Base-by-base conservation (phyloP, 2,888 invertebrate species). In the Mesochorus sp. region DNA sequence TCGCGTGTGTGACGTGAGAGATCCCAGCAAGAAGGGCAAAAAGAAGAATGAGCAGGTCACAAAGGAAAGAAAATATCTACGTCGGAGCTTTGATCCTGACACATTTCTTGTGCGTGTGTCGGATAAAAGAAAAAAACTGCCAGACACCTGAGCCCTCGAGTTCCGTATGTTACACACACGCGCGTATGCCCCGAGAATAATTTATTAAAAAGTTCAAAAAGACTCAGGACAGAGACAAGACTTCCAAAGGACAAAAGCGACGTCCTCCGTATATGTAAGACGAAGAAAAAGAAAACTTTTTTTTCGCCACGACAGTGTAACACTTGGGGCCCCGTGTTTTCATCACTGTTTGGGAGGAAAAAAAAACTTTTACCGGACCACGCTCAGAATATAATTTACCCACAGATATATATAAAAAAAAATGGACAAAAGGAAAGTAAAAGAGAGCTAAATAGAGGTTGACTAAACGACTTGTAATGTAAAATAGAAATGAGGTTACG, bases 131-230 rank as follows among this genome's bases (percentile, higher is more conserved):
- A 24, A 12, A 34, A 21, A 49, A 59, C 1, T n/a, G n/a, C n/a
- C n/a, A 19, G n/a, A 37, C 26, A 26, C 37, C 57, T 6, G 17
- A 68, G 57, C 21, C 26, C 24, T 34, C 21, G n/a, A 39, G n/a
- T 68, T 73, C 68, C 67, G 76, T 44, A 34, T 57, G n/a, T n/a
- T n/a, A n/a, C n/a, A n/a, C n/a, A n/a, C n/a, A n/a, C n/a, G n/a
- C n/a, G n/a, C n/a, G n/a, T 42, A 67, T 28, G 26, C 19, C 51
- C 49, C 24, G 21, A 59, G 70, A 66, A 81, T 81, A 80, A 81
- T 81, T 80, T 78, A 78, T 81, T 72, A n/a, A 78, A 80, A 78
- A 74, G 59, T 62, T 31, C 68, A 67, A 71, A 76, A 72, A 74
- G 39, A 67, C 68, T 71, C 64, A 47, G 21, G 26, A 47, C 26